Evolutionary conservation across 2,113 vertebrate species (phyloP), one percentile per base, ranked within the genome.

Genomic region (Brachyhypopomus gauderio): DNA sequence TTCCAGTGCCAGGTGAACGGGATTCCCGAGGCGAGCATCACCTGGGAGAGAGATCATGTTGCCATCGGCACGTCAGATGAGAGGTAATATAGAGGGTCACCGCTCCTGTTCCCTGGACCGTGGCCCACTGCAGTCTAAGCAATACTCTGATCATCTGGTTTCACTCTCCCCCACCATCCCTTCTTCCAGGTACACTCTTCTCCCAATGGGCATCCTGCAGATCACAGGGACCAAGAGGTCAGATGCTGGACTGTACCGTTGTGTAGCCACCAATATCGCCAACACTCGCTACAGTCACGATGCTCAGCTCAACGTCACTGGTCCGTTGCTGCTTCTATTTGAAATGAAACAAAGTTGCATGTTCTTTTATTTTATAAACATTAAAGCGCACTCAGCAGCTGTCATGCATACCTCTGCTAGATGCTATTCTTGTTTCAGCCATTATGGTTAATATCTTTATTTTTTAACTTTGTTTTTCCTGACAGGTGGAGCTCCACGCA

Each of bases 161-260:
- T 36, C 36, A 23, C 22, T 8, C 14, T 64, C 4, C 41, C 36
- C 20, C 20, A 5, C 69, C 58, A 22, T 69, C 1, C 83, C 36
- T 58, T 22, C 3, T 36, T 3, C 4, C 88, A 94, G 95, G 87
- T 94, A 92, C 85, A 95, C 90, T 0, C 90, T 94, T 38, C 90
- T 95, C 5, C 95, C 93, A 0, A 91, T 90, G 64, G 92, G 92
- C 0, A 89, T 94, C 52, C 90, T 94, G 23, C 93, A 92, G 88
- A 91, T 95, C 84, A 92, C 92, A 0, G 87, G 90, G 0, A 84
- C 92, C 17, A 86, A 80, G 59, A 88, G 30, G 3, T 64, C 80
- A 1, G 91, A 91, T 0, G 8, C 78, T 17, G 90, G 86, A 25
- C 52, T 81, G 22, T 89, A 87, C 69, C 63, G 30, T 34, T 91